Conservation (phyloP, 2,113 vertebrate species). For the Myrmecobius fasciatus region DNA sequence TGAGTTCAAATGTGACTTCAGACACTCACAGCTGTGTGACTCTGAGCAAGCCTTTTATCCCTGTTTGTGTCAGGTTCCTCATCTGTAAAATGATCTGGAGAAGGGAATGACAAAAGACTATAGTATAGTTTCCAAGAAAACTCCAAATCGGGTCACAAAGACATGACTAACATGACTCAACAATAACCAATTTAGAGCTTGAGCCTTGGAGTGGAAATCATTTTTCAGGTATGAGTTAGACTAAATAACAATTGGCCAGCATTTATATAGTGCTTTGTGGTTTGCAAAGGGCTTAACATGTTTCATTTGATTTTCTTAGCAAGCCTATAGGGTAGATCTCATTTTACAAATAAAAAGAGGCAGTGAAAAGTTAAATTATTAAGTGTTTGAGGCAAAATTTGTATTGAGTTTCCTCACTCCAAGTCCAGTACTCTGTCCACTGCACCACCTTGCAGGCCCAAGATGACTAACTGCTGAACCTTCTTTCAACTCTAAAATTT, state of each 20-base stretch:
- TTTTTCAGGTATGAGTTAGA: not conserved
- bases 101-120: not conserved
- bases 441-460: not conserved
- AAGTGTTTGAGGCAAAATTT: not conserved
- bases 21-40: not conserved
- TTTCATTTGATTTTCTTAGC: not conserved
- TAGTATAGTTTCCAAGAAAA: not conserved
- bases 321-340: not conserved
- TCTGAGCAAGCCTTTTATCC: not conserved
- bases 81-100: not conserved
- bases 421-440: not conserved
- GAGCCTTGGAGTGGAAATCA: not conserved
- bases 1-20: not conserved
- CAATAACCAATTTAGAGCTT: not conserved
- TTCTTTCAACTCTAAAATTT: not conserved
- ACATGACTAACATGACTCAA: not conserved
- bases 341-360: not conserved
- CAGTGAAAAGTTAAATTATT: not conserved
- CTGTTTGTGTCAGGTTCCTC: not conserved
- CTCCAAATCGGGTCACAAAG: not conserved
- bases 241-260: not conserved
- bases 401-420: not conserved
- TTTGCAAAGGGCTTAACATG: not conserved
- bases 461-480: not conserved
- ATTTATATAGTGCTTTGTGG: not conserved